Conservation (phyloP, 2,888 invertebrate species). For the Rhimphoctona megacephalus region DNA sequence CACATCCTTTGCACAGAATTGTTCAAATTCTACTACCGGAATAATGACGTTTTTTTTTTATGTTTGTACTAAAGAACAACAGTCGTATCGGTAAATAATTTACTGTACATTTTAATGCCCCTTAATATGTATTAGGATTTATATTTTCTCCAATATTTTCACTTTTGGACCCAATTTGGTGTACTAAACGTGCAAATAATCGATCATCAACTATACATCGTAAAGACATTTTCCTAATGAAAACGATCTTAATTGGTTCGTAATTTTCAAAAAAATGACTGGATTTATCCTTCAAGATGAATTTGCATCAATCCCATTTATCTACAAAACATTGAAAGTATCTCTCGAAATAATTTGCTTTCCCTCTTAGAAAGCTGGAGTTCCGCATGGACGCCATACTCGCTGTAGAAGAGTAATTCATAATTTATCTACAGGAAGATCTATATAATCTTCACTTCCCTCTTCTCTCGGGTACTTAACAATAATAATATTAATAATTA, state of each 20-base stretch:
- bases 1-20: neutral
- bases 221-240: neutral
- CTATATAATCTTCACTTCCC: neutral
- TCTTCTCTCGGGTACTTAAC: neutral
- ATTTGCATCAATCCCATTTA: neutral
- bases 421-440: neutral
- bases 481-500: neutral
- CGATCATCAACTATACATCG: neutral
- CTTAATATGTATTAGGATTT: slow-evolving; percentile 11
- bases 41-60: neutral
- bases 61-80: neutral
- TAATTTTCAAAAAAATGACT: neutral
- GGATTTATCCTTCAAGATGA: neutral
- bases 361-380: neutral
- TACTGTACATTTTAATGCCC: slow-evolving; percentile 15
- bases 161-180: neutral
- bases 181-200: neutral
- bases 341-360: neutral
- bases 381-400: neutral
- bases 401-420: neutral
- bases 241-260: neutral
- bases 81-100: neutral
- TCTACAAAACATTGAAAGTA: neutral
- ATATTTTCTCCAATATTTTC: neutral
- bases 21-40: neutral